Base-by-base conservation (phyloP, 2,797 vertebrate species). In the Rhinatrema bivittatum region DNA sequence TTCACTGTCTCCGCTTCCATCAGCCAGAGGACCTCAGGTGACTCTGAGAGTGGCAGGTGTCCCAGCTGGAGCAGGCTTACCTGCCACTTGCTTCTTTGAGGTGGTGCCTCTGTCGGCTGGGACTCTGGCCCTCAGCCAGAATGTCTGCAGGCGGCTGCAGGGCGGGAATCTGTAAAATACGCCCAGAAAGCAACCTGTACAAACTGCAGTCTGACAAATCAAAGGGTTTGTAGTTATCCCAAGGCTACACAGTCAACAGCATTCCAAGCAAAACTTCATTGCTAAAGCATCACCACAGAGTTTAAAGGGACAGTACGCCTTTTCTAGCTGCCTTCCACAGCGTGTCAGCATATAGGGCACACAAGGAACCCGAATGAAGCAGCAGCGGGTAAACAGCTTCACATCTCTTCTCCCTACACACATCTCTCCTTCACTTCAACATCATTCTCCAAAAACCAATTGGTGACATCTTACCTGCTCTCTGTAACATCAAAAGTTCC, bases 121-220 rank as follows among this genome's bases (percentile, higher is more conserved):
- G 15, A 46, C 56, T 51, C 16, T 30, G 34, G 44, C 44, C 27
- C 54, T 15, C 4, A 29, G 54, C 63, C 63, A 72, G 51, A 65
- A 69, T 61, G 50, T 61, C 69, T 61, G 55, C 41, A 38, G 56
- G 64, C 61, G 56, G 49, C 67, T 65, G 29, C 47, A 57, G 63
- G 61, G 61, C 60, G 72, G 58, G 58, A 55, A 25, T 40, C 67
- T 60, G 53, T 61, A 63, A 62, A 67, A 69, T 57, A 62, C 58
- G 59, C 61, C 56, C 62, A 54, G 52, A 32, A 55, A 59, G 41
- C 50, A 50, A 61, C 63, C 63, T 60, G 52, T 58, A 20, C 56
- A 43, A 50, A 56, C 53, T 62, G 59, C 59, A 60, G 50, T 48
- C 62, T 55, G 47, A 53, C 62, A 27, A 63, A 65, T 68, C 63